These are phyloP conservation scores for Sarcophaga bullata DNA, from an alignment of 1,140 invertebrate genomes.

Conservation along the genomic window DNA sequence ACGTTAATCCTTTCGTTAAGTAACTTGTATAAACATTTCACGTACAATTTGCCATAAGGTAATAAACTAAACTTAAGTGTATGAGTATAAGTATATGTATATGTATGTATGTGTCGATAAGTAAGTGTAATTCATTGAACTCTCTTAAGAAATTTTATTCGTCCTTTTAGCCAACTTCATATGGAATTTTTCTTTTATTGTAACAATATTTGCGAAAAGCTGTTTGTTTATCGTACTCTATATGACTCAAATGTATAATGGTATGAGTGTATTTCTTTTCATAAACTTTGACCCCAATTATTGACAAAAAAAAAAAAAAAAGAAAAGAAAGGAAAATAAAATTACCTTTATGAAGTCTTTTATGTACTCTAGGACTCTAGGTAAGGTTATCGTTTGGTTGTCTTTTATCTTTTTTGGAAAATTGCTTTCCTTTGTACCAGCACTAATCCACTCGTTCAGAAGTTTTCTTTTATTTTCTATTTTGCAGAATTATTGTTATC, in stretches of 20 bases:
- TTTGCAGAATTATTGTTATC: too few relatives aligned
- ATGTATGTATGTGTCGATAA: background rate
- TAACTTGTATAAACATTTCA: conserved; percentile 34
- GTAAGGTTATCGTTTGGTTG: background rate
- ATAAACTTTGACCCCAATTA: conserved; percentile 1
- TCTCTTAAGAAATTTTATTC: too few relatives aligned
- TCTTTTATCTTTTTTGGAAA: background rate
- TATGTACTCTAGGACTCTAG: background rate
- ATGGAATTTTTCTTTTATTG: background rate
- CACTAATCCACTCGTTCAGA: background rate
- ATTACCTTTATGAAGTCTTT: background rate
- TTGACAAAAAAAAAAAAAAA: background rate
- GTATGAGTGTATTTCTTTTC: background rate
- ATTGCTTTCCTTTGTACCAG: too few relatives aligned
- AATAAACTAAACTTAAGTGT: background rate
- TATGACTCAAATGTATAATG: background rate
- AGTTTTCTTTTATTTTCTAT: background rate
- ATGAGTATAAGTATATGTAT: background rate
- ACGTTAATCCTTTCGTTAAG: conserved; percentile 32
- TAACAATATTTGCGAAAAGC: background rate
- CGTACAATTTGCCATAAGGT: conserved; percentile 41
- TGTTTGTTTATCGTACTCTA: background rate
- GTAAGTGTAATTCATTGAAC: too few relatives aligned
- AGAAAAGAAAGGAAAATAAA: background rate
- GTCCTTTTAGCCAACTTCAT: background rate